Evolutionary conservation across 2,888 invertebrate genomes (phyloP).

Genomic region (Leptinotarsa haldemani): DNA sequence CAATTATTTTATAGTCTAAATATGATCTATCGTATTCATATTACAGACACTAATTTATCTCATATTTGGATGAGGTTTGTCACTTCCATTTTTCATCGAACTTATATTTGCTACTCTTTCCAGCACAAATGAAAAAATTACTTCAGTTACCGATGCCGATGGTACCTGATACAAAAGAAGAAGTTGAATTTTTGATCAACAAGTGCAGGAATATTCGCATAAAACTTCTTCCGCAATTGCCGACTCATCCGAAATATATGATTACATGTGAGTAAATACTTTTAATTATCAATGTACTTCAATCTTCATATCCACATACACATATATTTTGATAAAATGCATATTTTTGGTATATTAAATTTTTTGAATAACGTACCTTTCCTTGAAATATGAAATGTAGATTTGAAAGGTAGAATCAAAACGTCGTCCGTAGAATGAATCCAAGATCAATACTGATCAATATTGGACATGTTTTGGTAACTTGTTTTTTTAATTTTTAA

Average conservation of each 20-base stretch:
- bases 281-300: not conserved
- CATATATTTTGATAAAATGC: too few species aligned
- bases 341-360: too few species aligned
- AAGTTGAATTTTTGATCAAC: conserved; percentile 35
- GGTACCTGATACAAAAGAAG: not conserved
- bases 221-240: conserved; percentile 45
- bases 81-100: not conserved
- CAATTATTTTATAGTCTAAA: too few species aligned
- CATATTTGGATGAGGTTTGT: too few species aligned
- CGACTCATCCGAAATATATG: conserved; percentile 47
- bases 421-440: too few species aligned
- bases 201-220: conserved; percentile 45
- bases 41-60: too few species aligned
- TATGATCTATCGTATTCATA: too few species aligned
- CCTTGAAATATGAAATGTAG: not conserved
- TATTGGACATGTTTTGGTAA: too few species aligned
- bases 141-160: conserved; percentile 23
- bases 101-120: conserved; percentile 21
- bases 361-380: too few species aligned
- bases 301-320: not conserved
- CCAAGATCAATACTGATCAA: too few species aligned
- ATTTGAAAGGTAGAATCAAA: too few species aligned
- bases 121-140: conserved; percentile 45
- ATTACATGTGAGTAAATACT: conserved; percentile 47
- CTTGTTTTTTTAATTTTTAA: too few species aligned